Base-by-base conservation (phyloP, 2,797 vertebrate genomes). In the Ceyx erithaca region DNA sequence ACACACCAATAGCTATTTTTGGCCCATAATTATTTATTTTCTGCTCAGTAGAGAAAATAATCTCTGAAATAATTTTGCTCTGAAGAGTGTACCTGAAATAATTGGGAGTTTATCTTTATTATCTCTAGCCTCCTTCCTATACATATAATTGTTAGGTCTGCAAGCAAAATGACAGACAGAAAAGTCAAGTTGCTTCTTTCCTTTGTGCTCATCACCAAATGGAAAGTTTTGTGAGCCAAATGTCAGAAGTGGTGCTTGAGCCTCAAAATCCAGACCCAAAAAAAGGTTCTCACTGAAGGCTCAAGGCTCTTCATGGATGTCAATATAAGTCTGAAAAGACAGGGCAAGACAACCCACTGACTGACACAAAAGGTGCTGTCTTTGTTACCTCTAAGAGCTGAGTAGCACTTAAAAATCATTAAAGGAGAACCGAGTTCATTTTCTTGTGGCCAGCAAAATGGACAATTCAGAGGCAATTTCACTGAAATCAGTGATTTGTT, bases 11-110 rank as follows among this genome's bases (percentile, higher is more conserved):
- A 83, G 62, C 66, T 95, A 85, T 80, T 93, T 94, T 87, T 85
- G 64, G 81, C 54, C 45, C 69, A 57, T 64, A 82, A 90, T 94
- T 91, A 85, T 80, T 92, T 95, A 30, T 92, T 89, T 92, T 77
- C 84, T 79, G 41, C 66, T 89, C 62, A 59, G 76, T 4, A 87
- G 45, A 54, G 61, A 89, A 85, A 85, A 78, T 51, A 0, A 0
- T 30, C 48, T 89, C 81, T 71, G 76, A 68, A 80, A 90, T 90
- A 41, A 75, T 19, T 93, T 84, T 72, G 58, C 58, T 89, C 58
- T 69, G 63, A 63, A 55, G 91, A 90, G 54, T 25, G 45, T 67
- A 54, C 51, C 78, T 83, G 79, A 85, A 92, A 85, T 90, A 93
- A 92, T 1, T 78, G 68, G 66, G 76, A 87, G 41, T 66, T 87